These are phyloP conservation scores for Apaloderma vittatum DNA, from an alignment of 2,113 vertebrate genomes.

Conservation along the genomic window DNA sequence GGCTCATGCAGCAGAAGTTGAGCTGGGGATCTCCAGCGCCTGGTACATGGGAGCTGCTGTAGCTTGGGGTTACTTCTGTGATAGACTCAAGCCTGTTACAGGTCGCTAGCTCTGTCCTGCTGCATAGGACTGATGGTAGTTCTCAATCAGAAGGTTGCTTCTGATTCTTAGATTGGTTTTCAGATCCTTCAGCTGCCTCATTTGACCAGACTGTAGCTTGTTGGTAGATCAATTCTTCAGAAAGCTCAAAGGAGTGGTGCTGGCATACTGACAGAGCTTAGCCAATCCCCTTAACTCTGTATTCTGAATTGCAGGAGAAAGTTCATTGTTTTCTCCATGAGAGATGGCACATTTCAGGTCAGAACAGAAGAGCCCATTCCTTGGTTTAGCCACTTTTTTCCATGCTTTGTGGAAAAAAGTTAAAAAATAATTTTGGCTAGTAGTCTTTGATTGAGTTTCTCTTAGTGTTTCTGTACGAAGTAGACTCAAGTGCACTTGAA, in stretches of 20 bases:
- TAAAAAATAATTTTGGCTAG: not conserved
- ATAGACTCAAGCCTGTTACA: not conserved
- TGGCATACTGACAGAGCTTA: not conserved
- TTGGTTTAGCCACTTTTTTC: not conserved
- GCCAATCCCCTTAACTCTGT: not conserved
- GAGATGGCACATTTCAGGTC: not conserved
- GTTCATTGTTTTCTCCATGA: not conserved
- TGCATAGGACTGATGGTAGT: not conserved
- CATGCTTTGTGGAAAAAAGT: not conserved
- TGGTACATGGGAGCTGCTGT: not conserved
- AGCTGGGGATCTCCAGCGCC: not conserved
- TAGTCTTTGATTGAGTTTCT: not conserved
- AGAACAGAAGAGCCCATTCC: not conserved
- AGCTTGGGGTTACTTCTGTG: not conserved
- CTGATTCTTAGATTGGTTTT: not conserved
- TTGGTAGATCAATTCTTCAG: not conserved
- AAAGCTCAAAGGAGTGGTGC: not conserved
- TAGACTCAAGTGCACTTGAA: not conserved
- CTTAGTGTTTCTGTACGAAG: not conserved
- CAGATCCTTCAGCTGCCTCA: not conserved
- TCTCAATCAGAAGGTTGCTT: not conserved
- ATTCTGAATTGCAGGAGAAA: not conserved
- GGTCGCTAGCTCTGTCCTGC: not conserved
- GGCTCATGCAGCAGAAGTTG: not conserved
- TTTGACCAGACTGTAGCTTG: not conserved